Base-by-base conservation (phyloP, 2,888 invertebrate species). In the Megalurothrips usitatus region DNA sequence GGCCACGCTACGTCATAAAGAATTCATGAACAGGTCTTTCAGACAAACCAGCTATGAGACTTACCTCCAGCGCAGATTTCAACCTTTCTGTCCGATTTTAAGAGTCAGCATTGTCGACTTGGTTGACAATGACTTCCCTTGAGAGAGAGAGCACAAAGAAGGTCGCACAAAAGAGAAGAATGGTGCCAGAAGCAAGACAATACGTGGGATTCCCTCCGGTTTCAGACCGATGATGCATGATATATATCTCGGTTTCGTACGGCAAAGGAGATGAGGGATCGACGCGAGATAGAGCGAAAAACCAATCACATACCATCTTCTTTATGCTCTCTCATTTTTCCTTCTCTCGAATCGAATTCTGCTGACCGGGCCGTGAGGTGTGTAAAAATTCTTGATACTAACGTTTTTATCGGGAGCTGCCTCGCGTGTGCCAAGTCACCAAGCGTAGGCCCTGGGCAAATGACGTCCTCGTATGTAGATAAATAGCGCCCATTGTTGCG, bases 101-200 rank as follows among this genome's bases (percentile, higher is more conserved):
- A 43, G 34, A 43, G 34, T 43, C 34, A 43, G 34, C 34, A 43
- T 43, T 43, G 34, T 43, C 34, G 34, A 43, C 34, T 43, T 43
- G 58, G 58, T 58, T 23, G 68, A 68, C 34, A 43, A 43, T 23
- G 19, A 19, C 58, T 58, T 58, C 58, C 68, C 68, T 26, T 26
- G 26, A 12, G 68, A 75, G 68, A 75, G 34, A 43, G 34, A 6
- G 3, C 34, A 75, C 68, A 75, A 75, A 75, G 68, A 26, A 23
- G 26, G 9, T 0, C 10, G 1, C 68, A 75, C 68, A 75, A 75
- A 75, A 75, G 68, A 8, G 26, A 12, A 75, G 23, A 12, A 75
- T 75, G 26, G 23, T 75, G 68, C 68, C 23, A 75, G 26, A 23
- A 75, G 68, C 68, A 26, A 75, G 68, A 75, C 68, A 75, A 75